Conservation (phyloP, 1,140 invertebrate species). For the Berghia stephanieae region DNA sequence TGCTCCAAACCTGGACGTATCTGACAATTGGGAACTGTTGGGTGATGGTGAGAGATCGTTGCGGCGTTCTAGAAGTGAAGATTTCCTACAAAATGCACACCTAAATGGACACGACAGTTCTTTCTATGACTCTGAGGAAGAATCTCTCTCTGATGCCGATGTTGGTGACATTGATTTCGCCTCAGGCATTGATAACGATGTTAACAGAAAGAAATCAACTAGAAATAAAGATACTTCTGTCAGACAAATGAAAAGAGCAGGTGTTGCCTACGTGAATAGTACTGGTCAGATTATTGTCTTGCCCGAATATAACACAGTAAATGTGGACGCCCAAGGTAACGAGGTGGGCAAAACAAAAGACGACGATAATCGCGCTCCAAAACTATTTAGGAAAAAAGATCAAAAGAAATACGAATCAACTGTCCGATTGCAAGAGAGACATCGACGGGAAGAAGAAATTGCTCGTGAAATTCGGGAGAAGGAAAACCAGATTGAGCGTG, state of each 20-base stretch:
- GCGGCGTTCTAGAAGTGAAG: background rate
- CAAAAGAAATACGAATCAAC: constrained; percentile 48
- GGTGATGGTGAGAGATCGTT: background rate
- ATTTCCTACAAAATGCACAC: background rate
- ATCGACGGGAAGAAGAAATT: constrained; percentile 30
- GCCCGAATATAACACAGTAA: constrained; percentile 44
- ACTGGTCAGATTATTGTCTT: constrained; percentile 50
- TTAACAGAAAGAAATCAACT: background rate
- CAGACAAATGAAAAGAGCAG: constrained; percentile 45
- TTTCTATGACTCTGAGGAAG: constrained; percentile 25
- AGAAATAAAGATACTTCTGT: constrained; percentile 32
- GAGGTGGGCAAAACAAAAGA: background rate
- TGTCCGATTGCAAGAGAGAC: constrained; percentile 36
- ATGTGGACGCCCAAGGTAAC: constrained; percentile 15
- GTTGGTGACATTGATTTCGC: constrained; percentile 36
- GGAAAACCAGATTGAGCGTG: constrained; percentile 46
- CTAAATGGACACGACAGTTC: constrained; percentile 29
- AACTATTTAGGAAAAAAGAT: constrained; percentile 48
- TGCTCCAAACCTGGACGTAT: background rate
- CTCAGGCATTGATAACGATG: constrained; percentile 29
- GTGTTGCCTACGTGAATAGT: constrained; percentile 49
- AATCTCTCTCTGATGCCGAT: constrained; percentile 40
- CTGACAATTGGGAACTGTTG: constrained; percentile 21
- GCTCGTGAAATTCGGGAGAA: constrained; percentile 40
- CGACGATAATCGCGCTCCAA: constrained; percentile 33